Conservation (phyloP, 2,888 invertebrate genomes). For the Lissocephala sabroskyi region DNA sequence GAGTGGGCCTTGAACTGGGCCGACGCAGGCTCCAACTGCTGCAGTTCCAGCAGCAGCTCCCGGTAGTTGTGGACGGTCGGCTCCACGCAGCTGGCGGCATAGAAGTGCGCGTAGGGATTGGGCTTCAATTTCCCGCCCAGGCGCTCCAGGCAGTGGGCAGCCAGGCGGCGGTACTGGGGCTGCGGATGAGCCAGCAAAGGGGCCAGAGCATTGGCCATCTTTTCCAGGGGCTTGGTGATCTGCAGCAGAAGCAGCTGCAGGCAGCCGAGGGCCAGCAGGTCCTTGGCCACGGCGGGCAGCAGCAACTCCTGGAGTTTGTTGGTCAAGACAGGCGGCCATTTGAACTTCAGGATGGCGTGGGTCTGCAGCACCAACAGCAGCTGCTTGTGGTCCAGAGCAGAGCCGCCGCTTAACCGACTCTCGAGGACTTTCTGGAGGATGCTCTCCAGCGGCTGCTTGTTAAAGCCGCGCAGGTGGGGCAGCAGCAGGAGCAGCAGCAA, state of each 20-base stretch:
- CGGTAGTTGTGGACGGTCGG: conserved; percentile 86
- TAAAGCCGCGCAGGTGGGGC: conserved; percentile 62
- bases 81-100: conserved; percentile 80
- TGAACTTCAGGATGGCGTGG: conserved; percentile 29
- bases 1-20: conserved; percentile 74
- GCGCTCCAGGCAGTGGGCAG: conserved; percentile 82
- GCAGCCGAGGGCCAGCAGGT: conserved; percentile 58
- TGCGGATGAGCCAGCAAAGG: conserved; percentile 80
- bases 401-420: neutral
- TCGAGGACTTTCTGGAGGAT: conserved; percentile 18
- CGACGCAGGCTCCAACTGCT: conserved; percentile 80
- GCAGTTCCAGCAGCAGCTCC: conserved; percentile 81
- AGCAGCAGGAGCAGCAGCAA: conserved; percentile 56
- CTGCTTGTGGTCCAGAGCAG: conserved; percentile 5
- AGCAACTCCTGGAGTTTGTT: conserved; percentile 22
- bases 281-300: conserved; percentile 42
- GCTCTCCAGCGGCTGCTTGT: conserved; percentile 26
- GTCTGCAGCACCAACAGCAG: conserved; percentile 42
- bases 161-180: conserved; percentile 80
- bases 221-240: conserved; percentile 67
- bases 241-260: conserved; percentile 71
- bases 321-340: conserved; percentile 19
- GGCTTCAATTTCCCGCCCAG: conserved; percentile 71
- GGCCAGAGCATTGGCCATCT: conserved; percentile 69
- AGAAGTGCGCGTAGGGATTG: conserved; percentile 79